Evolutionary conservation across 2,113 vertebrate genomes (phyloP).

Genomic region (Aptenodytes patagonicus): DNA sequence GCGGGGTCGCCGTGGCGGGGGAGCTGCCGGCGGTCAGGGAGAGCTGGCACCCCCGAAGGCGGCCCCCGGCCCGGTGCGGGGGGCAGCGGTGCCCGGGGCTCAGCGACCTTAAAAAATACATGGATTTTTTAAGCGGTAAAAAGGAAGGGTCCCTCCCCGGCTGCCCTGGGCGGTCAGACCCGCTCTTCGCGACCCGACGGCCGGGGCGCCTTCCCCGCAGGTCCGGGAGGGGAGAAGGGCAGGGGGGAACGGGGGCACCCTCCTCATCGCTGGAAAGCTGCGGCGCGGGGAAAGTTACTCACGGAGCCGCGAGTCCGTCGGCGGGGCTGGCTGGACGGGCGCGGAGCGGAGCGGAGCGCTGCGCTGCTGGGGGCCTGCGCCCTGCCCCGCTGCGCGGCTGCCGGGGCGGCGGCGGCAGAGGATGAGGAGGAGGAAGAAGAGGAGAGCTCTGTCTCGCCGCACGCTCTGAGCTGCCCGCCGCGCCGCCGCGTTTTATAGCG

Average conservation of each 20-base stretch:
- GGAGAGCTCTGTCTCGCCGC: constrained; percentile 49
- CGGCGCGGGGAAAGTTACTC: constrained; percentile 35
- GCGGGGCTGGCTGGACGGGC: constrained; percentile 47
- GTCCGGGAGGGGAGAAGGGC: background rate
- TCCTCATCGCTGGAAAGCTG: background rate
- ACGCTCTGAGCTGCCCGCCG: constrained; percentile 65
- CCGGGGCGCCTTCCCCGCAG: background rate
- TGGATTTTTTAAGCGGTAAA: background rate
- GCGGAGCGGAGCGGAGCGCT: constrained; percentile 76
- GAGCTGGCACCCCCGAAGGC: background rate
- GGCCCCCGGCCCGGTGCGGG: no score
- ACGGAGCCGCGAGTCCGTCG: constrained; percentile 44
- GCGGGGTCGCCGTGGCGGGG: background rate
- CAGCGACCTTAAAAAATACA: background rate
- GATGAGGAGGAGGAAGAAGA: background rate
- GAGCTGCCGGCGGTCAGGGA: background rate
- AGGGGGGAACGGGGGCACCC: background rate
- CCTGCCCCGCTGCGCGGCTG: background rate
- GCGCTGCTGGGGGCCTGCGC: constrained; percentile 69
- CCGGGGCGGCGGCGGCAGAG: background rate
- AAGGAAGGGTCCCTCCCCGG: background rate
- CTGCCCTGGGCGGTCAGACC: background rate
- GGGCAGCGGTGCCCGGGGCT: background rate
- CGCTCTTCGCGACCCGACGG: background rate
- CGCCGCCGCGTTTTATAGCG: constrained; percentile 83